These are phyloP conservation scores for Sylvilagus bachmani DNA, from an alignment of 2,113 vertebrate genomes.

Conservation along the genomic window DNA sequence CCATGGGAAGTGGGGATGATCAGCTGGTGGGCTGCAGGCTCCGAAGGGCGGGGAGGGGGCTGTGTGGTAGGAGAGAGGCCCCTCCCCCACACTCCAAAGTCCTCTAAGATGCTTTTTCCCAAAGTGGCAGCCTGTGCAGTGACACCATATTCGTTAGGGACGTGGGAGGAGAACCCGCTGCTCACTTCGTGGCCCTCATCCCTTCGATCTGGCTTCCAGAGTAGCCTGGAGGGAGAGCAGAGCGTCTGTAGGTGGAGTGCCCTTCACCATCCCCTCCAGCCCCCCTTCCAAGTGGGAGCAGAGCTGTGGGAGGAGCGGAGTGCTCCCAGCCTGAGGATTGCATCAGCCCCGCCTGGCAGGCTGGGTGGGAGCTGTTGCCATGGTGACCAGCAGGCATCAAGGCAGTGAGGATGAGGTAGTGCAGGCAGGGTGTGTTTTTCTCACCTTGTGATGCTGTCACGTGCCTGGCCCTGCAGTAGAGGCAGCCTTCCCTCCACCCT, in stretches of 20 bases:
- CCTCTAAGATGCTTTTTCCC: background rate
- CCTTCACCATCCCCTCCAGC: background rate
- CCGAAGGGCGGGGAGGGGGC: background rate
- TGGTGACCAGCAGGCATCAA: conserved; percentile 78
- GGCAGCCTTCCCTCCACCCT: background rate
- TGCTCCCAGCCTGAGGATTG: conserved; percentile 73
- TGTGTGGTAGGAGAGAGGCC: background rate
- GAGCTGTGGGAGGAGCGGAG: conserved; percentile 27
- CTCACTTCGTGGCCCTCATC: background rate
- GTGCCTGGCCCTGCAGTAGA: background rate
- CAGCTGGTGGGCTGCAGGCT: background rate
- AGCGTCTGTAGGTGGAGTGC: background rate
- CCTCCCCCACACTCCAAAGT: background rate
- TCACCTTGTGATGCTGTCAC: conserved; percentile 19
- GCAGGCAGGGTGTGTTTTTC: conserved; percentile 65
- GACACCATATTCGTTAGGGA: background rate
- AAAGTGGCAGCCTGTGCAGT: background rate
- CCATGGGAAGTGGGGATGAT: background rate
- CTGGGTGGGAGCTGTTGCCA: conserved; percentile 81
- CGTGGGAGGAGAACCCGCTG: background rate
- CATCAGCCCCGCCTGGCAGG: conserved; percentile 78
- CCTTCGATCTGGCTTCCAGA: background rate
- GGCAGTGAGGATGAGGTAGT: conserved; percentile 62
- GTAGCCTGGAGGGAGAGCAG: background rate
- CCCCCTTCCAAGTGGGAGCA: conserved; percentile 32